Evolutionary conservation across 2,113 vertebrate genomes (phyloP).

Genomic region (Salminus brasiliensis): DNA sequence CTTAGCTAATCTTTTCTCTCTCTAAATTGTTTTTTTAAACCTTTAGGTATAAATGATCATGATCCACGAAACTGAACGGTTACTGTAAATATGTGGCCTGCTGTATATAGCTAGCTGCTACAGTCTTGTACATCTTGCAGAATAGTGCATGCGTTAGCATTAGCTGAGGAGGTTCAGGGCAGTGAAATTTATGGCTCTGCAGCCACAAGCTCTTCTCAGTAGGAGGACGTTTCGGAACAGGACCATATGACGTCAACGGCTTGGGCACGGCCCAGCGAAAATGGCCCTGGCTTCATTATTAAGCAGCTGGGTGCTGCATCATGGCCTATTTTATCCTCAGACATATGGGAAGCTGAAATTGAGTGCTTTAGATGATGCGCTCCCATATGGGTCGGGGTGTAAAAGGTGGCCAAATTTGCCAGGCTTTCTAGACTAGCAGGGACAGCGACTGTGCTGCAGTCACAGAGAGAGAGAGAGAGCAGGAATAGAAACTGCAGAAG

Average conservation of each 20-base stretch:
- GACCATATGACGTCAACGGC: neutral
- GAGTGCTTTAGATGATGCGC: neutral
- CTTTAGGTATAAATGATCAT: too few species aligned
- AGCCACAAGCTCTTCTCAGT: neutral
- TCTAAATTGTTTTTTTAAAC: too few species aligned
- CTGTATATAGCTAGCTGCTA: neutral
- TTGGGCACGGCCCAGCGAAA: neutral
- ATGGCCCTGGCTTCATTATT: neutral
- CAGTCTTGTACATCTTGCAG: neutral
- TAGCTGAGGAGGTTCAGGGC: neutral
- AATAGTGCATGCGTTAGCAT: neutral
- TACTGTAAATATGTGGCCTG: too few species aligned
- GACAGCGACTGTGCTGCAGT: constrained; percentile 5
- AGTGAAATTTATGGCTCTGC: constrained; percentile 19
- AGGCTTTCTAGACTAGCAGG: neutral
- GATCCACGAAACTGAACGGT: too few species aligned
- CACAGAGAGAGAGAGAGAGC: constrained; percentile 3
- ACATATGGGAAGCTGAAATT: neutral
- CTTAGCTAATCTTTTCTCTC: too few species aligned
- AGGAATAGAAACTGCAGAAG: constrained; percentile 26
- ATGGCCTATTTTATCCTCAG: neutral
- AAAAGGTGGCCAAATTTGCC: neutral
- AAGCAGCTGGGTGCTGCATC: neutral
- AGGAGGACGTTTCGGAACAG: neutral
- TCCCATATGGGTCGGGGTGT: neutral